Conservation (phyloP, 2,888 invertebrate genomes). For the Standfussiana lucernea region DNA sequence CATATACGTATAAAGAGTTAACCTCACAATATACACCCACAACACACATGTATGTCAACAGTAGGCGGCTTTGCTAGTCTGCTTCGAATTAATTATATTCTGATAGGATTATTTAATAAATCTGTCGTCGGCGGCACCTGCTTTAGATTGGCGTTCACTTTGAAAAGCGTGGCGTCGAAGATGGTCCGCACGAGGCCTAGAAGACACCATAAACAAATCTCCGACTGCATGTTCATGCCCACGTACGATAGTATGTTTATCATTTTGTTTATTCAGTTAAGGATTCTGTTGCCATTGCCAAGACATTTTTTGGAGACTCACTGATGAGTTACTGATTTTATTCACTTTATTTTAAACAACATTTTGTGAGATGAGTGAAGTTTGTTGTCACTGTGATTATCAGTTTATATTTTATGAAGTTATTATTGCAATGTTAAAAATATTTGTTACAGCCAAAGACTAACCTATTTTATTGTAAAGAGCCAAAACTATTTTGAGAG, state of each 20-base stretch:
- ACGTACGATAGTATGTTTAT: conserved; percentile 84
- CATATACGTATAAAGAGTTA: conserved; percentile 18
- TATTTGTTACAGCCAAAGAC: conserved; percentile 29
- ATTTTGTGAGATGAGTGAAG: conserved; percentile 38
- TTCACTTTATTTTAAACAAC: conserved; percentile 35
- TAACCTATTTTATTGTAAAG: conserved; percentile 14
- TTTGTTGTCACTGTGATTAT: conserved; percentile 25
- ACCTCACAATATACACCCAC: conserved; percentile 21
- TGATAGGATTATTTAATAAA: conserved; percentile 49
- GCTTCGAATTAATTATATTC: conserved; percentile 46
- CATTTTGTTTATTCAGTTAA: conserved; percentile 71
- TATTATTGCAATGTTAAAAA: background rate
- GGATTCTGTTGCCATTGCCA: conserved; percentile 25
- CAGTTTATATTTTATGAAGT: background rate
- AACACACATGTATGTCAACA: conserved; percentile 28
- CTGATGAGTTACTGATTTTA: conserved; percentile 33
- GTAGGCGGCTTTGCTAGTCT: conserved; percentile 24
- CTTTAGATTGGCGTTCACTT: conserved; percentile 89
- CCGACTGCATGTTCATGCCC: conserved; percentile 88
- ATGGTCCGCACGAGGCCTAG: conserved; percentile 88
- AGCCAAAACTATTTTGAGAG: background rate
- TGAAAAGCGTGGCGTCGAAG: conserved; percentile 90
- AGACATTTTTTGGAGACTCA: conserved; percentile 47
- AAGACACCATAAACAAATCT: conserved; percentile 89
- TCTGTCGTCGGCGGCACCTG: conserved; percentile 76